Evolutionary conservation across 2,113 vertebrate genomes (phyloP).

Genomic region (Phocoena sinus): DNA sequence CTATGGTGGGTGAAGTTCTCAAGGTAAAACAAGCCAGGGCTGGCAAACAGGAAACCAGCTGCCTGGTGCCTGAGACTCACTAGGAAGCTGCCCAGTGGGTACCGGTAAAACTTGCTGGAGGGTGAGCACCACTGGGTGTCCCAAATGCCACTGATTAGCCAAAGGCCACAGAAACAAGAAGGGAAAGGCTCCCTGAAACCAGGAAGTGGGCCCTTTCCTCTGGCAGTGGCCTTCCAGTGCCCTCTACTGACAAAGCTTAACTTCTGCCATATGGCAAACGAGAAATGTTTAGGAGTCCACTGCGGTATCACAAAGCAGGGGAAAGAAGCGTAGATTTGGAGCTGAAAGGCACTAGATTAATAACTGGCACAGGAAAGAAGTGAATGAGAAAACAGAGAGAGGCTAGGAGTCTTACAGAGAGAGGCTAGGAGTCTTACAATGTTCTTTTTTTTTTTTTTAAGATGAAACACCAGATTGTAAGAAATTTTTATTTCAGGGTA

Average conservation of each 20-base stretch:
- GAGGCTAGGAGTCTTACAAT: background rate
- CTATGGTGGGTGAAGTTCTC: background rate
- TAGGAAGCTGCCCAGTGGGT: background rate
- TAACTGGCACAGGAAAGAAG: background rate
- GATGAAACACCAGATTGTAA: background rate
- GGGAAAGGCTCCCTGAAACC: background rate
- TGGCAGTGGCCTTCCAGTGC: conserved; percentile 38
- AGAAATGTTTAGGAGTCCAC: background rate
- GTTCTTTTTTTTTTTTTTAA: background rate
- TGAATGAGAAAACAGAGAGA: background rate
- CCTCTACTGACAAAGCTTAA: conserved; percentile 52
- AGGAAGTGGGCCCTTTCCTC: background rate
- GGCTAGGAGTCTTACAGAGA: background rate
- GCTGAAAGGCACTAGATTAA: background rate
- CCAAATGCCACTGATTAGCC: background rate
- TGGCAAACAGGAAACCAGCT: background rate
- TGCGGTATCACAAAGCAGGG: background rate
- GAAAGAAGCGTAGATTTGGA: background rate
- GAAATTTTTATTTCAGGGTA: background rate
- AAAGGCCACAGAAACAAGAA: background rate
- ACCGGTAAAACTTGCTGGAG: background rate
- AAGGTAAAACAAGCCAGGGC: background rate
- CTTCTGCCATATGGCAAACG: background rate
- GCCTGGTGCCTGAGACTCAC: background rate
- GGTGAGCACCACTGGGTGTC: background rate